Conservation (phyloP, 2,888 invertebrate genomes). For the Nomada fabriciana region DNA sequence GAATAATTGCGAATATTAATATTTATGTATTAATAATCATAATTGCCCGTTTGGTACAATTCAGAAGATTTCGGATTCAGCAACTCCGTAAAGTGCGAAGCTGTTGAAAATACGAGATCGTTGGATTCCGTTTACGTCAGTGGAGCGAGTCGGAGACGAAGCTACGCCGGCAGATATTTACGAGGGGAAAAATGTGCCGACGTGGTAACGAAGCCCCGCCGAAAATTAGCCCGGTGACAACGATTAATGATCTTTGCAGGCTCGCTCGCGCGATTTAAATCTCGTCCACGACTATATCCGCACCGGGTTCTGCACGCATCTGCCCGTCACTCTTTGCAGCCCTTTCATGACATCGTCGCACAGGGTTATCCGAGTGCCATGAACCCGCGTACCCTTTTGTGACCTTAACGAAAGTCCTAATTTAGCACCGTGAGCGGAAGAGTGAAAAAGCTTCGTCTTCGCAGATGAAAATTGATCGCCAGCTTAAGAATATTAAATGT, state of each 20-base stretch:
- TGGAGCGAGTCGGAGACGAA: constrained; percentile 10
- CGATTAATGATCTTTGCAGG: constrained; percentile 63
- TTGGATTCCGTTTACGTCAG: background rate
- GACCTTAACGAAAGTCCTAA: constrained; percentile 14
- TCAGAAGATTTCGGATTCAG: too few relatives aligned
- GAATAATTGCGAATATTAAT: too few relatives aligned
- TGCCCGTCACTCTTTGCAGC: constrained; percentile 62
- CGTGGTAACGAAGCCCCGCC: constrained; percentile 39
- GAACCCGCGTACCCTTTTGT: constrained; percentile 57
- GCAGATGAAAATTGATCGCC: background rate
- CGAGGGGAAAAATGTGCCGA: constrained; percentile 54
- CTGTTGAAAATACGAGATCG: background rate
- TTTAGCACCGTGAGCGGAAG: too few relatives aligned
- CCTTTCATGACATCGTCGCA: constrained; percentile 53
- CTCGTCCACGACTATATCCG: constrained; percentile 60
- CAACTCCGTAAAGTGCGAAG: too few relatives aligned
- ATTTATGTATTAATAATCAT: too few relatives aligned
- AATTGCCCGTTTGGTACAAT: too few relatives aligned
- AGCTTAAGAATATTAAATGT: too few relatives aligned
- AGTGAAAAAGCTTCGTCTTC: background rate
- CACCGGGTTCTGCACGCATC: constrained; percentile 60
- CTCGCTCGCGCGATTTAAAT: constrained; percentile 68
- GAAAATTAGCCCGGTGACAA: constrained; percentile 66
- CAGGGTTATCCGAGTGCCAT: constrained; percentile 65
- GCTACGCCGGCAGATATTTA: constrained; percentile 46